A percentile compares a stretch with the other conserved stretches of the same genome.
These are phyloP conservation scores for Cathartes aura DNA, from an alignment of 2,113 vertebrate species.

Conservation along the genomic window DNA sequence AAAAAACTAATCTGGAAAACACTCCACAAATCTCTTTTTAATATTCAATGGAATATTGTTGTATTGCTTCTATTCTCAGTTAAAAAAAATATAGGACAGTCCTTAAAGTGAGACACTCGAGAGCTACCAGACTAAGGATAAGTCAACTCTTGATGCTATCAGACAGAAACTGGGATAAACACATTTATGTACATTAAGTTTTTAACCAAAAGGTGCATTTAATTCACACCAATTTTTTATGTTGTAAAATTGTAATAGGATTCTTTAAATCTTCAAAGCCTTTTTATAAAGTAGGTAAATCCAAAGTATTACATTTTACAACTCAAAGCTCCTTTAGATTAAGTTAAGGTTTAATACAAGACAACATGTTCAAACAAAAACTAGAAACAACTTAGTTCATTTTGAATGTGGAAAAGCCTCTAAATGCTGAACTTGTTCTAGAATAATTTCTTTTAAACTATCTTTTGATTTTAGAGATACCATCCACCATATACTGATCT, in stretches of 20 bases:
- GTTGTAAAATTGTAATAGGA: not conserved
- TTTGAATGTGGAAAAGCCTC: not conserved
- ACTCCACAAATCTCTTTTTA: not conserved
- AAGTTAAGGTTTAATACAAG: not conserved
- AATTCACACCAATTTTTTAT: not conserved
- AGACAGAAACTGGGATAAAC: not conserved
- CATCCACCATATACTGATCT: not conserved
- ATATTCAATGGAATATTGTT: not conserved
- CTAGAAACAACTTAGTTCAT: not conserved
- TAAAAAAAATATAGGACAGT: not conserved
- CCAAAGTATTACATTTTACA: not conserved
- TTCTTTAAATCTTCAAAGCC: not conserved
- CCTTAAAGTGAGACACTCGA: not conserved
- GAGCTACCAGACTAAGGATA: not conserved
- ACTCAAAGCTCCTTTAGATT: not conserved
- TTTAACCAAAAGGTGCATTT: not conserved
- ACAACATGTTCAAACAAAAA: not conserved
- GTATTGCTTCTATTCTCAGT: not conserved
- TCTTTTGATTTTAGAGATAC: not conserved
- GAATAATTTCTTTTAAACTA: not conserved
- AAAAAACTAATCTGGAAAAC: not conserved
- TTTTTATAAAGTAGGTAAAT: not conserved
- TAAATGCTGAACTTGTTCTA: not conserved
- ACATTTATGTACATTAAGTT: not conserved
- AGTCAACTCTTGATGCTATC: not conserved